These are phyloP conservation scores for Lagria hirta DNA, from an alignment of 2,888 invertebrate species.

Conservation along the genomic window DNA sequence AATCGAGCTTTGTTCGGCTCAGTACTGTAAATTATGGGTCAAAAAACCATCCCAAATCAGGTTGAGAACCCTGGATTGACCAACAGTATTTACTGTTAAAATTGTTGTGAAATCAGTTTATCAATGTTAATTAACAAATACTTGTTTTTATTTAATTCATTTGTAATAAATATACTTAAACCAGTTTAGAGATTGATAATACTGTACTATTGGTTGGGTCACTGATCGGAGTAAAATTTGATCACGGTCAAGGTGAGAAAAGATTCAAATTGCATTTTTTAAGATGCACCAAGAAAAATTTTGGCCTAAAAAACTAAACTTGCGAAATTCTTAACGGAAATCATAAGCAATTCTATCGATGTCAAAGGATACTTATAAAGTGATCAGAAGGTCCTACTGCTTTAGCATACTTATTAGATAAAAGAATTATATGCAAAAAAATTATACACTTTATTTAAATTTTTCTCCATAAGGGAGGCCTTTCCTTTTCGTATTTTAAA, in stretches of 20 bases:
- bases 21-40: conserved; percentile 1
- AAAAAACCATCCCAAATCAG: conserved; percentile 2
- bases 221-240: conserved; percentile 24
- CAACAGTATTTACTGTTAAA: conserved; percentile 23
- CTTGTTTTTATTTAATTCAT: conserved; percentile 15
- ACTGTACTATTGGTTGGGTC: conserved; percentile 19
- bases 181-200: conserved; percentile 21
- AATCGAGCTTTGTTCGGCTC: conserved; percentile 1
- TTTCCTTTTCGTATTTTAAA: not conserved
- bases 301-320: too few relatives aligned
- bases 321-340: too few relatives aligned
- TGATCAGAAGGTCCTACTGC: too few relatives aligned
- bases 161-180: conserved; percentile 19
- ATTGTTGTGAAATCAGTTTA: conserved; percentile 16
- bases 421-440: not conserved
- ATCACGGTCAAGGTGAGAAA: conserved; percentile 22
- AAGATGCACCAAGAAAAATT: too few relatives aligned
- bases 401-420: too few relatives aligned
- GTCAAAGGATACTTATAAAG: too few relatives aligned
- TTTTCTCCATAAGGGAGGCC: not conserved
- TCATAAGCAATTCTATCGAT: too few relatives aligned
- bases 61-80: conserved; percentile 5
- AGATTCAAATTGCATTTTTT: conserved; percentile 15
- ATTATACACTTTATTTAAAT: not conserved
- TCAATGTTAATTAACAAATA: conserved; percentile 8